Evolutionary conservation across 2,888 invertebrate genomes (phyloP), one percentile per base, ranked within the genome.

Genomic region (Hydrotaea cyrtoneurina): DNA sequence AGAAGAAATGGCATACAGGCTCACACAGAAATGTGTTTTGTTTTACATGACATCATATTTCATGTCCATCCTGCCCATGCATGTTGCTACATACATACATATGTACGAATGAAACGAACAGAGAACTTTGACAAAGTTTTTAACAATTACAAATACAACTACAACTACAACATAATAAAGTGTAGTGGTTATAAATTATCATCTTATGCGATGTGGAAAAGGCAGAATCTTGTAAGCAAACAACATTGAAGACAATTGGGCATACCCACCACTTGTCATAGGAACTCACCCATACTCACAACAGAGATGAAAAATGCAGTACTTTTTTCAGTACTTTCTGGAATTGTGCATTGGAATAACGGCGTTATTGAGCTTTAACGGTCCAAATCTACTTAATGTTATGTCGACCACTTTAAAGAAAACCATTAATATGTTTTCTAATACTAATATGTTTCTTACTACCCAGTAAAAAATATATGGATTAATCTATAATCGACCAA

Each of bases 161-260:
- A 31, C 31, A 31, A 31, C n/a, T n/a, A n/a, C 31, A 31, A 19
- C 19, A 73, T 39, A 23, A n/a, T 55, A 39, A 23, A 64, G 53
- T 71, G 23, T 75, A n/a, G 62, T 62, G 75, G 75, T 71, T 74
- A 78, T 74, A 75, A 82, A 78, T 78, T 78, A 62, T 55, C 57
- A 73, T 76, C 64, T 72, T 79, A 76, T 66, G 59, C 55, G 31
- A 79, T 57, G 21, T 21, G 39, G 39, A 55, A 79, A 59, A 57
- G 71, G 66, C 0, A 43, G 11, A 21, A 59, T 55, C n/a, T 31
- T n/a, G n/a, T 39, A 23, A 0, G 26, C 21, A 36, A 66, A 74
- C 43, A 23, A 31, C 46, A 73, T 36, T 39, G 26, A 46, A 62
- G 46, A 73, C 73, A 36, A 73, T 57, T 57, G 57, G 57, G 7